Evolutionary conservation across 2,888 invertebrate species (phyloP).

Genomic region (Orchesellides sinensis): DNA sequence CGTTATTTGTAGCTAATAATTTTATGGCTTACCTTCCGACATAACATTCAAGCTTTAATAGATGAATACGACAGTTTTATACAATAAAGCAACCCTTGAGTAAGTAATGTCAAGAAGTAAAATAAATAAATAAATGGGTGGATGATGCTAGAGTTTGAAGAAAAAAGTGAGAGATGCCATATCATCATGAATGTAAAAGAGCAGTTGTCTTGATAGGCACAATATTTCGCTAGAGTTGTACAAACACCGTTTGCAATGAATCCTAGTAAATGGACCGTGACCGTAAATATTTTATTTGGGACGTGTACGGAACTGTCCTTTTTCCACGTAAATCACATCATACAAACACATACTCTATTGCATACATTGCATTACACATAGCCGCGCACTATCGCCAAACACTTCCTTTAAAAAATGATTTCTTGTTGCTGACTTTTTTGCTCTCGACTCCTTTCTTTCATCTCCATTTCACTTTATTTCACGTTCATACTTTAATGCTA

Average conservation of each 20-base stretch:
- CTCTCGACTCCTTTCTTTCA: neutral
- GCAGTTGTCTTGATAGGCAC: constrained; percentile 49
- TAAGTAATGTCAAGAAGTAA: constrained; percentile 43
- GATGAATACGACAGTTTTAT: too few relatives aligned
- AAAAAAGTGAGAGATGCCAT: constrained; percentile 54
- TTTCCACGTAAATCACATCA: constrained; percentile 32
- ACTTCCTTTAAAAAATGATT: neutral
- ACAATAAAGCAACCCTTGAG: constrained; percentile 6
- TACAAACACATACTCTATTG: too few relatives aligned
- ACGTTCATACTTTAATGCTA: neutral
- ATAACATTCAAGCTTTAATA: too few relatives aligned
- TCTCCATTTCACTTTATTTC: neutral
- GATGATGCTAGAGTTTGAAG: neutral
- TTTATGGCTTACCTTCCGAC: too few relatives aligned
- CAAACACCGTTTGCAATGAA: constrained; percentile 62
- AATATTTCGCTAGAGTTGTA: constrained; percentile 62
- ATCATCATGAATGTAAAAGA: constrained; percentile 51
- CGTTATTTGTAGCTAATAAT: neutral
- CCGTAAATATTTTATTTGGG: constrained; percentile 67
- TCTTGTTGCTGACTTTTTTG: neutral
- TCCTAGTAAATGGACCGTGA: constrained; percentile 61
- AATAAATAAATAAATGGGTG: too few relatives aligned
- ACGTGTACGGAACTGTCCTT: constrained; percentile 48
- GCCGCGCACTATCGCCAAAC: neutral
- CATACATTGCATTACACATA: constrained; percentile 8